Evolutionary conservation across 2,888 invertebrate species (phyloP), one percentile per base, ranked within the genome.

Genomic region (Charanyca ferruginea): DNA sequence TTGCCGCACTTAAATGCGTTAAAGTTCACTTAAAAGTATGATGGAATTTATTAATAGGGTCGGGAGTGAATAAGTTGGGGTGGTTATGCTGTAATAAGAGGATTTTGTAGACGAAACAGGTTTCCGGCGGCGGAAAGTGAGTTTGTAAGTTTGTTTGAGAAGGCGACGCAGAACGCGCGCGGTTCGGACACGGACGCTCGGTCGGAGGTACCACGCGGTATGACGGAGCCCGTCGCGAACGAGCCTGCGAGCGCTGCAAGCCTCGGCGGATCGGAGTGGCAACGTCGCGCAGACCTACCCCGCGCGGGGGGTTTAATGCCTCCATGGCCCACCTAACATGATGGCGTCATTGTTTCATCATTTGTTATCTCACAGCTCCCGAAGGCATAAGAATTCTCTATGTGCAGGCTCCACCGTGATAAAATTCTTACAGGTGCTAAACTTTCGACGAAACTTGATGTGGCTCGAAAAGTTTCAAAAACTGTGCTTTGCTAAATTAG

Each of bases 341-440:
- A 86, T 85, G 85, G 86, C 89, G 87, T 91, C 90, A 90, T 90
- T 91, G 87, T 89, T 92, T 89, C 89, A 90, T 90, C 89, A 90
- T 91, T 89, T 89, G 86, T 89, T 91, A 91, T 88, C 88, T 85
- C 81, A 84, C 79, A 77, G 81, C 79, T 90, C 88, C 87, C 85
- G 80, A 80, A 85, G 88, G 87, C 86, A 86, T 80, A 79, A 77
- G 70, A 84, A 86, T 86, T 85, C 80, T 82, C 55, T 54, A 22
- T 63, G 54, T 53, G 23, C 51, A 52, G 54, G 44, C 57, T 59
- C 48, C 49, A 11, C 9, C 48, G 53, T 60, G 73, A 66, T 38
- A 16, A 38, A 38, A 38, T 59, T 62, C 65, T 51, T 73, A 74
- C 79, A 83, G 78, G 75, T 79, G 79, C 67, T 64, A 54, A 44